phyloP scores from a whole-genome alignment of 2,888 invertebrate species.

The Caenorhabditis macrosperma region DNA sequence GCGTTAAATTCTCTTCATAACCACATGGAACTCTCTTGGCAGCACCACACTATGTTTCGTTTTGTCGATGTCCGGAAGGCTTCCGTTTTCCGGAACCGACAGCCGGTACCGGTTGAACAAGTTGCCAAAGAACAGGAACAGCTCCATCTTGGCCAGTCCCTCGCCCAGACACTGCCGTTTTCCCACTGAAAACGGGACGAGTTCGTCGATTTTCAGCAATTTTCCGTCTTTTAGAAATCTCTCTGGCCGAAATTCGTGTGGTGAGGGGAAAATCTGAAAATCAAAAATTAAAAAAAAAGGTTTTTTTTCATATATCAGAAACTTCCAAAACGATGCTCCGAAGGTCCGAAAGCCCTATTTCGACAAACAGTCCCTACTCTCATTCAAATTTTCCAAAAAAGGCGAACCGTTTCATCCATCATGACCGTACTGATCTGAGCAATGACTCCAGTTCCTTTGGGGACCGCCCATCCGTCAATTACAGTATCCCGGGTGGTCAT shows the following conservation, averaged over 20 bases:
- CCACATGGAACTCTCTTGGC: constrained; percentile 1
- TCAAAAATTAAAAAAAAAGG: neutral
- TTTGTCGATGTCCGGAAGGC: neutral
- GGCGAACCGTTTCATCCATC: constrained; percentile 57
- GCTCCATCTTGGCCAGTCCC: constrained; percentile 49
- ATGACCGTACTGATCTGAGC: constrained; percentile 62
- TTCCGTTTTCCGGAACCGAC: neutral
- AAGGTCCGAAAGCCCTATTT: neutral
- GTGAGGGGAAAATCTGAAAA: constrained; percentile 58
- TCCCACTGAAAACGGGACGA: constrained; percentile 68
- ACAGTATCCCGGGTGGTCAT: constrained; percentile 30
- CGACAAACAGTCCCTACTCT: too few species aligned
- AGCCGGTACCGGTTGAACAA: constrained; percentile 11
- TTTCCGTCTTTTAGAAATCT: constrained; percentile 49
- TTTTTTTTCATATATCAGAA: too few species aligned
- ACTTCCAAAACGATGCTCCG: too few species aligned
- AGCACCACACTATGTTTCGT: neutral
- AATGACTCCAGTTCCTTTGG: constrained; percentile 47
- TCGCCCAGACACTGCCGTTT: constrained; percentile 60
- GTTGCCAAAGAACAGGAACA: constrained; percentile 44
- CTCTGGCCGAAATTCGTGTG: constrained; percentile 50
- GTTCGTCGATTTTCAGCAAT: constrained; percentile 41
- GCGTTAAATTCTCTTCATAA: neutral
- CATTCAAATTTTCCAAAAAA: too few species aligned
- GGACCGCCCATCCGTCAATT: constrained; percentile 32